Conservation (phyloP, 2,113 vertebrate genomes). For the Terrapene triunguis region DNA sequence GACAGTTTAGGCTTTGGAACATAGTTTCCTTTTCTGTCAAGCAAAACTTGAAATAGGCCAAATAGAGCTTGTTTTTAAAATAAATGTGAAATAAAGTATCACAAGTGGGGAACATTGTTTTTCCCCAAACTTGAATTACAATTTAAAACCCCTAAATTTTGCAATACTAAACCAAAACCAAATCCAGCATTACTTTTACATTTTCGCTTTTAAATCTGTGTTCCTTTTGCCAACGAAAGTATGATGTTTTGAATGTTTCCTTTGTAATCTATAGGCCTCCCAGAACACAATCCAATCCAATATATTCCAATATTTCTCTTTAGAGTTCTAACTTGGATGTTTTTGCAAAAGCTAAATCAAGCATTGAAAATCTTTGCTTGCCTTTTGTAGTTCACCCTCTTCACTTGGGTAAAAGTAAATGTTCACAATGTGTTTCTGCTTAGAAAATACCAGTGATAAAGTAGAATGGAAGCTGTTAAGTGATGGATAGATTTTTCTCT, state of each 20-base stretch:
- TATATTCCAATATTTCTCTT: slow-evolving; percentile 38
- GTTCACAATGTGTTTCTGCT: slow-evolving; percentile 12
- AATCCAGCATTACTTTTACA: background rate
- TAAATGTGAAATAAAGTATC: background rate
- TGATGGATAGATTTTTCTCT: slow-evolving; percentile 21
- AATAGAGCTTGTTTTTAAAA: background rate
- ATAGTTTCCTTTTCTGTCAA: background rate
- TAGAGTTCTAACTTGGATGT: slow-evolving; percentile 41
- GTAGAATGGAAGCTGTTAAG: background rate
- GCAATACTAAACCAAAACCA: background rate
- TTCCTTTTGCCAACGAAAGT: background rate
- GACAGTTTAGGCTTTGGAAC: background rate
- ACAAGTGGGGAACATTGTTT: background rate
- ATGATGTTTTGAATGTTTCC: background rate
- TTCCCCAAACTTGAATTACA: background rate
- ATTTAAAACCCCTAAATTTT: background rate
- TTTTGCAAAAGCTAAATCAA: slow-evolving; percentile 57
- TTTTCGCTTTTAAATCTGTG: background rate
- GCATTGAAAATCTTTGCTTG: slow-evolving; percentile 26
- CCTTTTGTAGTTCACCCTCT: slow-evolving; percentile 45
- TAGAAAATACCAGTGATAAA: slow-evolving; percentile 29
- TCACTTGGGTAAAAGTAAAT: slow-evolving; percentile 10
- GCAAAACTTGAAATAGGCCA: background rate
- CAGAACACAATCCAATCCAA: slow-evolving; percentile 23
- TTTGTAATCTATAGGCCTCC: slow-evolving; percentile 40